phyloP scores from a whole-genome alignment of 2,888 invertebrate species.

The Drosophila maculinotata region DNA sequence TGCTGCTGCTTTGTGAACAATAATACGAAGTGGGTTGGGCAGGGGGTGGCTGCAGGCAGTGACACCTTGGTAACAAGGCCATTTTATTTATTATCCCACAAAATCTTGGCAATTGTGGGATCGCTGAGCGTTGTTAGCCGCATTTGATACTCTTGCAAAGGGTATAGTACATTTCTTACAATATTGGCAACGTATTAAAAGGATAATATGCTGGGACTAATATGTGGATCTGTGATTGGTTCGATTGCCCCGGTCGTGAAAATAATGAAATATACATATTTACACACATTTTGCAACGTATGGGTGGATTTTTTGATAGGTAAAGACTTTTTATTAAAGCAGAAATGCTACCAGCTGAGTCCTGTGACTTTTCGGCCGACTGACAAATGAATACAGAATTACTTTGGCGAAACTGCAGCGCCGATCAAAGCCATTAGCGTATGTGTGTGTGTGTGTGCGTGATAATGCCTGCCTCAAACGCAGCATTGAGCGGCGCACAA shows the following conservation, averaged over 20 bases:
- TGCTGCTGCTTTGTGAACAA: constrained; percentile 27
- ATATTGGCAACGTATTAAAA: no score
- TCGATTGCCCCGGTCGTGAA: no score
- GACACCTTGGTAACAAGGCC: constrained; percentile 50
- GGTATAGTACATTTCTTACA: neutral
- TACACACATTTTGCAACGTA: no score
- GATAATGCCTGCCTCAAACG: constrained; percentile 11
- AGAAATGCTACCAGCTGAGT: no score
- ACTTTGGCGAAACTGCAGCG: constrained; percentile 1
- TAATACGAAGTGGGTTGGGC: neutral
- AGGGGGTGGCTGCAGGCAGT: constrained; percentile 18
- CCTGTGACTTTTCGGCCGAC: neutral
- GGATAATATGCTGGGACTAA: no score
- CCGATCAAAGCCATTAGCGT: neutral
- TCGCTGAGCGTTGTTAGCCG: no score
- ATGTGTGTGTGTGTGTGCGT: no score
- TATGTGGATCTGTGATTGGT: no score
- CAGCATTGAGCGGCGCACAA: neutral
- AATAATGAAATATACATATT: no score
- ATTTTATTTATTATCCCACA: constrained; percentile 65
- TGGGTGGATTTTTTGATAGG: no score
- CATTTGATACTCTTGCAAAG: neutral
- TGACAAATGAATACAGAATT: neutral
- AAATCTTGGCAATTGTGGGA: constrained; percentile 22
- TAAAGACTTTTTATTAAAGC: no score